Base-by-base conservation (phyloP, 64 coral and sea anemone species). In the Astreopora myriophthalma region DNA sequence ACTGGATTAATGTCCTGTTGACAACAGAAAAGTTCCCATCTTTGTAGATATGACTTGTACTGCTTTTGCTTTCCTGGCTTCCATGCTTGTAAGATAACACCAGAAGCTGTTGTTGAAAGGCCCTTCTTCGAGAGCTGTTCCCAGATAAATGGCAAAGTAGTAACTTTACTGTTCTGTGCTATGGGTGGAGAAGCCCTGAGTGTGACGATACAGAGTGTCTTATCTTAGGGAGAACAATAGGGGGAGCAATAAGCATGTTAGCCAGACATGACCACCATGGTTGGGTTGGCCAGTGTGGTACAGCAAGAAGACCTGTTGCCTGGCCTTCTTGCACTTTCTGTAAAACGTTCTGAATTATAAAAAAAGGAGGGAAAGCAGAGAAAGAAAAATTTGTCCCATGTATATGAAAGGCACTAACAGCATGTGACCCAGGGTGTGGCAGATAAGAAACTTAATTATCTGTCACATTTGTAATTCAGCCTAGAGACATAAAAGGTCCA, bases 111-210 rank as follows among this genome's bases (percentile, higher is more conserved):
- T 20, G 62, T 40, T 86, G 84, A 86, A 71, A n/a, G n/a, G n/a
- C n/a, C n/a, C n/a, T n/a, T n/a, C n/a, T n/a, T n/a, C n/a, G n/a
- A n/a, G n/a, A 86, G 84, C 29, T 7, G 63, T 86, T 30, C 61
- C 84, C 84, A n/a, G 84, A 86, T 48, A 86, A 71, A 26, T 86
- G 84, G 84, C 63, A 86, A 25, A 72, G 20, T 32, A 71, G 65
- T 28, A 86, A 36, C 1, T 38, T 86, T 6, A 86, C 6, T 5
- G 13, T 44, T 22, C 68, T 71, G 84, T 86, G 34, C 2, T 60
- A 61, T 33, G 58, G 79, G 20, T 84, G 79, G 26, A 84, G 5
- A 3, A 61, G 48, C 0, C 28, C 66, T 40, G 84, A 34, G 34
- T 40, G 17, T 19, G 55, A 63, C 36, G 63, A 23, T 25, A 20